Conservation (phyloP, 2,888 invertebrate species). For the Drosophila tripunctata region DNA sequence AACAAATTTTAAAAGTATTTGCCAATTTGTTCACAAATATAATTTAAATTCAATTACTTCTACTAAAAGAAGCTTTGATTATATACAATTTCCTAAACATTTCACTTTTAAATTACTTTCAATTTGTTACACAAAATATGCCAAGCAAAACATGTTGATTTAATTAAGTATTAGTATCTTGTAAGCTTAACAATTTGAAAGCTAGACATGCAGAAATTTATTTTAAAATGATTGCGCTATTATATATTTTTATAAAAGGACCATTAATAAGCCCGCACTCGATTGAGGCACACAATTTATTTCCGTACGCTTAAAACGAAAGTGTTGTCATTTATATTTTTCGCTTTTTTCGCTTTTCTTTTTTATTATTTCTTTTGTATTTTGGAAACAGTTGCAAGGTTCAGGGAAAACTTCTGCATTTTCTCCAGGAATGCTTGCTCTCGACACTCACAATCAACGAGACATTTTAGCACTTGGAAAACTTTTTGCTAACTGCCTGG, state of each 20-base stretch:
- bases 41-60: too few relatives aligned
- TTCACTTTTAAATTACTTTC: too few relatives aligned
- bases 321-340: slow-evolving; percentile 37
- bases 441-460: slow-evolving; percentile 22
- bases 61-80: too few relatives aligned
- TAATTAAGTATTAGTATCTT: background rate
- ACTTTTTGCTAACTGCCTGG: slow-evolving; percentile 26
- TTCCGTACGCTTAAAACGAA: slow-evolving; percentile 25
- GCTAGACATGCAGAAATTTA: background rate
- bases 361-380: background rate
- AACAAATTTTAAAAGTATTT: too few relatives aligned
- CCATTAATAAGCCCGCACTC: slow-evolving; percentile 6
- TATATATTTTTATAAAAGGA: background rate
- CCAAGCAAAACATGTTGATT: too few relatives aligned
- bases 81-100: too few relatives aligned
- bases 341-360: background rate
- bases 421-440: slow-evolving; percentile 13
- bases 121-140: too few relatives aligned
- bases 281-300: slow-evolving; percentile 11
- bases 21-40: too few relatives aligned
- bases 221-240: background rate
- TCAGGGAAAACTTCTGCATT: slow-evolving; percentile 4
- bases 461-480: slow-evolving; percentile 28
- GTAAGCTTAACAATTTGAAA: background rate
- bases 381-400: slow-evolving; percentile 12